These are phyloP conservation scores for Hassar affinis DNA, from an alignment of 2,113 vertebrate genomes.

Conservation along the genomic window DNA sequence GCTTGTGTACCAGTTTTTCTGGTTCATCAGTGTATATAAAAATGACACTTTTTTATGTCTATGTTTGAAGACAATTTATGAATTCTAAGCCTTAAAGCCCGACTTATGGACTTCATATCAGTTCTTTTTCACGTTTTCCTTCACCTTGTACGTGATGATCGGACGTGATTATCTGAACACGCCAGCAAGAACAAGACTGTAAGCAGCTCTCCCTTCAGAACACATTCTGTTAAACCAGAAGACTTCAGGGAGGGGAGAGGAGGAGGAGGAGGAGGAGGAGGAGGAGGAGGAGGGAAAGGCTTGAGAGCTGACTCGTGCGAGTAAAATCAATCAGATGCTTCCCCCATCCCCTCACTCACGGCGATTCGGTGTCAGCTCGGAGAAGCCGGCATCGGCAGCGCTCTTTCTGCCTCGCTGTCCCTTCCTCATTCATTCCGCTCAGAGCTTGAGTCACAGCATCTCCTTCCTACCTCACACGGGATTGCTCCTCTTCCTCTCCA, in stretches of 20 bases:
- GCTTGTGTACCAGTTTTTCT: too few relatives aligned
- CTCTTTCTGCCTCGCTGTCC: conserved; percentile 47
- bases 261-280: not conserved
- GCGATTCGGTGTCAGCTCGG: conserved; percentile 41
- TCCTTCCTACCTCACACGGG: not conserved
- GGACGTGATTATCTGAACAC: not conserved
- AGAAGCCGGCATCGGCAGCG: conserved; percentile 32
- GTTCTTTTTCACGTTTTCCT: not conserved
- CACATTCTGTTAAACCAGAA: not conserved
- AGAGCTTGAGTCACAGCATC: conserved; percentile 61
- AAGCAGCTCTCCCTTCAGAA: not conserved
- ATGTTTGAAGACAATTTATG: too few relatives aligned
- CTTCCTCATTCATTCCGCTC: conserved; percentile 53
- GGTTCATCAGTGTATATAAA: too few relatives aligned
- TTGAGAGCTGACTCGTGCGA: conserved; percentile 54
- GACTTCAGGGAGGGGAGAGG: not conserved
- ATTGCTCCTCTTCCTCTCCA: conserved; percentile 34
- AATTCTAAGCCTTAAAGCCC: too few relatives aligned
- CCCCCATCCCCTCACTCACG: conserved; percentile 49
- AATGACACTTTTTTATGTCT: too few relatives aligned
- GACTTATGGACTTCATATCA: too few relatives aligned
- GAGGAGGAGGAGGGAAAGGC: not conserved
- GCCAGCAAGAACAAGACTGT: not conserved
- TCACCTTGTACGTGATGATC: not conserved
- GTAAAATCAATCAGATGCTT: conserved; percentile 55